Evolutionary conservation across 2,888 invertebrate species (phyloP), one percentile per base, ranked within the genome.

Genomic region (Dyspetes luteomarginatus): DNA sequence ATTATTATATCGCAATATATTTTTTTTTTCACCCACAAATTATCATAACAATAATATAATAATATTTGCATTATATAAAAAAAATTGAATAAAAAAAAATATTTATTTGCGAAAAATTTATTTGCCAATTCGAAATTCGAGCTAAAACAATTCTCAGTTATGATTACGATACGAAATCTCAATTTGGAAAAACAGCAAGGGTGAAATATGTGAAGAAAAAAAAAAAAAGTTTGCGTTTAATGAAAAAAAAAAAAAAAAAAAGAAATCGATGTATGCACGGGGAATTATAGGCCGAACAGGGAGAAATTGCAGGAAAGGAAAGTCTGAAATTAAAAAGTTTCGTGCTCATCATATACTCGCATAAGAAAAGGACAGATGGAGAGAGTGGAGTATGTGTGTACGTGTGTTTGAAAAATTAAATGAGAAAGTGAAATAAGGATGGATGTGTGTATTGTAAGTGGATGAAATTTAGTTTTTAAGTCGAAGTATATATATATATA

Each of bases 381-480:
- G 30, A 45, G n/a, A 52, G 19, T 1, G 22, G 28, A 24, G 19
- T 28, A n/a, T 64, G 24, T n/a, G 15, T 4, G 55, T 15, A 26
- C 4, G 28, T 22, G 45, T 28, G 50, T 36, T 9, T 22, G 30
- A 52, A 28, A 62, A 68, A 58, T 45, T 62, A 64, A 60, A 56
- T 81, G 69, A 71, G 52, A 75, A 43, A 36, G 52, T 19, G 60
- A 69, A 74, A 65, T 41, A 43, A 69, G 45, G 43, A 69, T 77
- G 58, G 74, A 78, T 58, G 45, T 64, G 43, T 80, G 67, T 73
- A 41, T 45, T 72, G 41, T 55, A 45, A 81, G 58, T 48, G 22
- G 67, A 48, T 56, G 72, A 50, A 67, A 50, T 69, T 52, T 55
- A 19, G 43, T 52, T n/a, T n/a, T n/a, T 43, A 41, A 30, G 22